Percentiles rank a stretch among this genome's conserved stretches.
Conservation (phyloP, 1,140 invertebrate species). For the Drosophila murphyi region DNA sequence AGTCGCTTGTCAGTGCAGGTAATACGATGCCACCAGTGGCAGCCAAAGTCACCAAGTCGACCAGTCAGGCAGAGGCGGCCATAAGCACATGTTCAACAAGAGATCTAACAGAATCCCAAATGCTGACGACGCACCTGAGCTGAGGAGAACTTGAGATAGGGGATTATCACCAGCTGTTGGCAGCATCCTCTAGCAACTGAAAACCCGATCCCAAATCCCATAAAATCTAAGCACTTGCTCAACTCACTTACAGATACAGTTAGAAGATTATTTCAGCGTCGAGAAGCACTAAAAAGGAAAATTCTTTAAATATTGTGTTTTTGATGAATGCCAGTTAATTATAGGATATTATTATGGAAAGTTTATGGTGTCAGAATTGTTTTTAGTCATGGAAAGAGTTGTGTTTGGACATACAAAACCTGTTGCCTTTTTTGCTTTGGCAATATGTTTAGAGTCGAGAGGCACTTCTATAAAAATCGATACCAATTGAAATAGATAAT, state of each 20-base stretch:
- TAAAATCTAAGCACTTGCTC: background rate
- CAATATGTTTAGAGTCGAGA: no score
- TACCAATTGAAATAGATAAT: no score
- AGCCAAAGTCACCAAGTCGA: background rate
- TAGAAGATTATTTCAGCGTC: background rate
- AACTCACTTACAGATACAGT: background rate
- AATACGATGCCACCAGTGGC: constrained; percentile 36
- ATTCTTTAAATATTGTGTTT: no score
- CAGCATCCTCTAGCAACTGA: background rate
- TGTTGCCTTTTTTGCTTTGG: no score
- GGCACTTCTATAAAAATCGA: no score
- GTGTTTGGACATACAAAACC: no score
- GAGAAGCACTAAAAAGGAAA: no score
- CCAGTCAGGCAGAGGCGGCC: constrained; percentile 31
- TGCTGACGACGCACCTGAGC: constrained; percentile 23
- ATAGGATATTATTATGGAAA: no score
- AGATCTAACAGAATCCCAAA: constrained; percentile 29
- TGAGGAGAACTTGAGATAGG: background rate
- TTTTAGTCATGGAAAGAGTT: no score
- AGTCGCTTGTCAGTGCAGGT: constrained; percentile 41
- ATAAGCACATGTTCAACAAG: constrained; percentile 55
- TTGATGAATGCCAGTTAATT: no score
- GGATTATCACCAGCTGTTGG: constrained; percentile 2
- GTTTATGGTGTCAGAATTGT: no score
- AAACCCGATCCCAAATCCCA: constrained; percentile 1